Base-by-base conservation (phyloP, 2,888 invertebrate species). In the Herminia tarsipennalis region DNA sequence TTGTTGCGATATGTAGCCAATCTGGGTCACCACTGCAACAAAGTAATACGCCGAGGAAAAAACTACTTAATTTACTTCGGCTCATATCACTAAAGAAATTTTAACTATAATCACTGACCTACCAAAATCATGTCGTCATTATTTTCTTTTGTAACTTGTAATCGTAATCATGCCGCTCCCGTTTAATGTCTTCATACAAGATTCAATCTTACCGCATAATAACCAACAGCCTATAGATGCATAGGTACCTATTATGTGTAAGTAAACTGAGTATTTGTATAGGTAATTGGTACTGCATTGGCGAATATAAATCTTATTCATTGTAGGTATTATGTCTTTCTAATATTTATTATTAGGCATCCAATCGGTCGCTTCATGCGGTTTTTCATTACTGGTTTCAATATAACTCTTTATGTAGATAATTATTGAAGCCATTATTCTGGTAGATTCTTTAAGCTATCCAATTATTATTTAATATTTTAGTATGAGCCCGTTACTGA, bases 261-360 rank as follows among this genome's bases (percentile, higher is more conserved):
- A 44, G 27, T 29, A n/a, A 5, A 14, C n/a, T 21, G n/a, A 13
- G 14, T 1, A 35, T 24, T 10, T 24, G 16, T 16, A 16, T 34
- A 28, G 14, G 17, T 46, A 45, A 51, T 36, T 40, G 35, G 36
- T 37, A 16, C 33, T 46, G 29, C 45, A 43, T 10, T 38, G 14
- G n/a, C 13, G 10, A 9, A 34, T 22, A 28, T 20, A 45, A n/a
- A 21, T n/a, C n/a, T 42, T 27, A 12, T 37, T 22, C 18, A 4
- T 29, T 13, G 33, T 48, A 16, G 16, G 9, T 18, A 59, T 40
- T 27, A 5, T 13, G 12, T 13, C n/a, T 24, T n/a, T 22, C n/a
- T 1, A 4, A 29, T 34, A 10, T 36, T 53, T 42, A 37, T 50
- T 56, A 44, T 43, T 25, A 25, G 16, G 10, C 16, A 29, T 25